A percentile compares a stretch with the other conserved stretches of the same genome.
phyloP scores from a whole-genome alignment of 2,888 invertebrate genomes.

The Hirtodrosophila histrioides region DNA sequence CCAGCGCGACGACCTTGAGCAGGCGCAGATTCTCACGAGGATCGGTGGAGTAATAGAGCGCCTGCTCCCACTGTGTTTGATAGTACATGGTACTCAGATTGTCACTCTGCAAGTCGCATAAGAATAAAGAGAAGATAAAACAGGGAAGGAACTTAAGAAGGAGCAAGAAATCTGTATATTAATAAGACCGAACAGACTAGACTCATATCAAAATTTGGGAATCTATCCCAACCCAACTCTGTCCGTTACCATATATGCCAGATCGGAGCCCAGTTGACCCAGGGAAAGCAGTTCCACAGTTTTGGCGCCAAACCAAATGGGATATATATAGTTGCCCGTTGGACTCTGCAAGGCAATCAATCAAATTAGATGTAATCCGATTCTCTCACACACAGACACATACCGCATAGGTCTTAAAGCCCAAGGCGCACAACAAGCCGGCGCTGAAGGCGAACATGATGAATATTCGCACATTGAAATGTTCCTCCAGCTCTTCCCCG shows the following conservation, averaged over 20 bases:
- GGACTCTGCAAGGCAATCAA: constrained; percentile 62
- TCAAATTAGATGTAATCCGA: not conserved
- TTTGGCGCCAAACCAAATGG: constrained; percentile 72
- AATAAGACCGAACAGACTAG: too few relatives aligned
- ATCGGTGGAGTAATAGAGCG: constrained; percentile 65
- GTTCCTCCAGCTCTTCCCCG: constrained; percentile 59
- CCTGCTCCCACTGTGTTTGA: constrained; percentile 69
- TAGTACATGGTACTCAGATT: constrained; percentile 74
- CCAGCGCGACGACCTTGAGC: constrained; percentile 66
- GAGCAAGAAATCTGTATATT: too few relatives aligned
- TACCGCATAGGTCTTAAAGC: constrained; percentile 74
- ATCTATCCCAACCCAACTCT: too few relatives aligned
- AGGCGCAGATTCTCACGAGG: constrained; percentile 63
- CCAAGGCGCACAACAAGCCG: constrained; percentile 66
- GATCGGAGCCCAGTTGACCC: constrained; percentile 69
- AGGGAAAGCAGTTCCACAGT: constrained; percentile 64
- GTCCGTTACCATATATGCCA: constrained; percentile 60
- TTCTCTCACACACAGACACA: constrained; percentile 7
- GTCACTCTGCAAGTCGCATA: constrained; percentile 57
- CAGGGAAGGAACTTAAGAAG: too few relatives aligned
- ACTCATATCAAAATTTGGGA: too few relatives aligned
- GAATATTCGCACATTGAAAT: constrained; percentile 74
- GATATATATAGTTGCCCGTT: constrained; percentile 51
- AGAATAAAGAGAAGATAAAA: too few relatives aligned
- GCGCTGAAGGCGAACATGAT: constrained; percentile 74